Evolutionary conservation across 2,888 invertebrate genomes (phyloP).

Genomic region (Sepiola atlantica): DNA sequence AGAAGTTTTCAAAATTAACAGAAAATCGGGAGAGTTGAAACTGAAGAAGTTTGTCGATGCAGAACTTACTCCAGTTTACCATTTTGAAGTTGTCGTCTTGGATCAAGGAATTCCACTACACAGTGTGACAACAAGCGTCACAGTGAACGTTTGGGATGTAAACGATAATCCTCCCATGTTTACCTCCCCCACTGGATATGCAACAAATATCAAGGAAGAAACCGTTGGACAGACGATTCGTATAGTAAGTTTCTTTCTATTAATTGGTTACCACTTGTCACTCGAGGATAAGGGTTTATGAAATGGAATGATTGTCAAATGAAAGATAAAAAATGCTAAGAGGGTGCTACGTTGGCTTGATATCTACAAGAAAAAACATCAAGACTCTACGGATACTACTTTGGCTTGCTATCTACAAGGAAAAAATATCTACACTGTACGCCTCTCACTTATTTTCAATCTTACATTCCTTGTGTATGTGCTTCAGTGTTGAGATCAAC

Average conservation of each 20-base stretch:
- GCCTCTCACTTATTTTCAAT: no score
- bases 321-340: no score
- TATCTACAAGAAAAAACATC: no score
- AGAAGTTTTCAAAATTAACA: conserved; percentile 48
- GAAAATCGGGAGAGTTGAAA: conserved; percentile 43
- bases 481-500: no score
- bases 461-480: no score
- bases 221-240: background rate
- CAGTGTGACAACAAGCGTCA: conserved; percentile 49
- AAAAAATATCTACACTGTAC: no score
- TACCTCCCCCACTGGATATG: conserved; percentile 21
- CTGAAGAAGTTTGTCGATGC: conserved; percentile 35
- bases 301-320: no score
- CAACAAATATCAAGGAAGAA: background rate
- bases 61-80: conserved; percentile 2
- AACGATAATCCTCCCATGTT: conserved; percentile 96
- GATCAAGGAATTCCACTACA: conserved; percentile 49
- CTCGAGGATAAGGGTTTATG: no score
- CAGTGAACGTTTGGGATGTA: conserved; percentile 81
- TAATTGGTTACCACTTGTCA: no score
- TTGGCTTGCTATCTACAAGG: no score
- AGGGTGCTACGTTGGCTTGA: no score
- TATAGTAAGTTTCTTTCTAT: background rate
- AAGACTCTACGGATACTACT: no score
- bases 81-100: conserved; percentile 38